Percentiles rank a stretch among this genome's conserved stretches.
These are phyloP conservation scores for Xerus inauris DNA, from an alignment of 2,113 vertebrate species.

Conservation along the genomic window DNA sequence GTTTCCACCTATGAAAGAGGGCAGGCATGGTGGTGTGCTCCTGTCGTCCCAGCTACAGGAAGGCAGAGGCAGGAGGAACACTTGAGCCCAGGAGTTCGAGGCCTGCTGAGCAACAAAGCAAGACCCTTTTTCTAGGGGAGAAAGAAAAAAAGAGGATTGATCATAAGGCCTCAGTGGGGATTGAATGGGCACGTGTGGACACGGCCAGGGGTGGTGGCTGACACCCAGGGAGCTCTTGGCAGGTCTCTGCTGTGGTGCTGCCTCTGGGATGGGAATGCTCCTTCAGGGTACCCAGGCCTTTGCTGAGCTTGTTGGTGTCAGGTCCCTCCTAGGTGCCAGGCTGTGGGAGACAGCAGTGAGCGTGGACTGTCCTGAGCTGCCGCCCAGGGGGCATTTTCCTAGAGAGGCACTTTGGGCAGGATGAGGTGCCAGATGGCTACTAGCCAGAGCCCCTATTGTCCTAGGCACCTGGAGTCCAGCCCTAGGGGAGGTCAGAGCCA, in stretches of 20 bases:
- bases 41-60: background rate
- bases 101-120: background rate
- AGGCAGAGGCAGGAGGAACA: background rate
- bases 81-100: background rate
- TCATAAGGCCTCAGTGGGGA: fast-evolving
- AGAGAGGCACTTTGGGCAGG: background rate
- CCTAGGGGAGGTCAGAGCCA: background rate
- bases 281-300: background rate
- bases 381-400: background rate
- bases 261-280: fast-evolving
- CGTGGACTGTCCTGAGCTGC: fast-evolving
- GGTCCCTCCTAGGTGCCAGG: background rate
- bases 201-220: background rate
- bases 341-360: too few relatives aligned
- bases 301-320: fast-evolving
- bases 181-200: background rate
- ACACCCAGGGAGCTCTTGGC: fast-evolving
- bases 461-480: background rate
- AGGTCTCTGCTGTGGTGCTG: background rate
- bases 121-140: too few relatives aligned
- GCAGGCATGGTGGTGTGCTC: background rate
- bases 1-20: background rate
- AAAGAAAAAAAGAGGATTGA: too few relatives aligned
- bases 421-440: background rate
- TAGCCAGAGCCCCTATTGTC: background rate